Percentiles rank a stretch among this genome's conserved stretches.
These are phyloP conservation scores for Salticus scenicus DNA, from an alignment of 2,888 invertebrate species.

Conservation along the genomic window DNA sequence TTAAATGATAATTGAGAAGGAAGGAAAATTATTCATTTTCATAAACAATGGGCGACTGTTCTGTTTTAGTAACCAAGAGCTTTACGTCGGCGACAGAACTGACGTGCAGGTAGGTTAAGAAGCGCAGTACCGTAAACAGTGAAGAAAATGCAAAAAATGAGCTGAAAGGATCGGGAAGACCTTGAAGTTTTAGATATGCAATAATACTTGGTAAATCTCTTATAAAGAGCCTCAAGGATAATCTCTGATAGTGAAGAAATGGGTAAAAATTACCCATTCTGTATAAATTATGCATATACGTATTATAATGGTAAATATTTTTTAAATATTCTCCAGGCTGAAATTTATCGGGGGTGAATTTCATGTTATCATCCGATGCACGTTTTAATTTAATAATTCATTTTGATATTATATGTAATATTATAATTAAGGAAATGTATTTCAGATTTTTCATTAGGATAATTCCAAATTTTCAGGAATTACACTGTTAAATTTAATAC, in stretches of 20 bases:
- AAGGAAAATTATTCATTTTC: constrained; percentile 40
- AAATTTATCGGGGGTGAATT: too few relatives aligned
- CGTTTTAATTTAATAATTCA: too few relatives aligned
- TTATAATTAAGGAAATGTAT: too few relatives aligned
- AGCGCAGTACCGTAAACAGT: not conserved
- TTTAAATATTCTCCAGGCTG: too few relatives aligned
- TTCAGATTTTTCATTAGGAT: too few relatives aligned
- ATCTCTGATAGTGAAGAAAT: not conserved
- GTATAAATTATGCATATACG: too few relatives aligned
- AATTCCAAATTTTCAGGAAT: too few relatives aligned
- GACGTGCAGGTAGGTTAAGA: not conserved
- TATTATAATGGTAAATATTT: too few relatives aligned
- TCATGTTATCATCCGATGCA: too few relatives aligned
- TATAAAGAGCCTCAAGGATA: constrained; percentile 24
- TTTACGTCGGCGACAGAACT: not conserved
- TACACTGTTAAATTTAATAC: too few relatives aligned
- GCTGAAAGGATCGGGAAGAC: constrained; percentile 40
- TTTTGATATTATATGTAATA: too few relatives aligned
- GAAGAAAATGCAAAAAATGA: constrained; percentile 4
- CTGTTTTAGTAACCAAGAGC: constrained; percentile 6
- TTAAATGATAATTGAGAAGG: constrained; percentile 54
- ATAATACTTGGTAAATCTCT: not conserved
- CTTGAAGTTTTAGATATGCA: constrained; percentile 33
- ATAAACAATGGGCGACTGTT: constrained; percentile 43
- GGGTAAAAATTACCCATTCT: too few relatives aligned